Evolutionary conservation across 2,888 invertebrate genomes (phyloP), one percentile per base, ranked within the genome.

Genomic region (Rhodophaea formosa): DNA sequence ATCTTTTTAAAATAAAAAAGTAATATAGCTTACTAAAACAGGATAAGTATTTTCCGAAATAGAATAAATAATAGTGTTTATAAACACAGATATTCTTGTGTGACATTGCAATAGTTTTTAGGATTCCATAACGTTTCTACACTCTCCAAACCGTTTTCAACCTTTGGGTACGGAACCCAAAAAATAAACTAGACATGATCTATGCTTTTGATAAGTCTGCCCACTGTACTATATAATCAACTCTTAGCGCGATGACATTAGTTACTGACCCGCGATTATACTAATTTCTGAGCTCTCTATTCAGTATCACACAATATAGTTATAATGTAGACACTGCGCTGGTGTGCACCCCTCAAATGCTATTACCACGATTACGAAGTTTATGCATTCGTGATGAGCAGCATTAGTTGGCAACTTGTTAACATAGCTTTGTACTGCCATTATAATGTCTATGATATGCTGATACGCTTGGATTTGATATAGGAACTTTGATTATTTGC

Each of bases 331-430:
- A 12, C 7, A 7, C 7, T 7, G 10, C 32, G 32, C 10, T 53
- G 29, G 51, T 10, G 16, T 16, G 32, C 51, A n/a, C 49, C 49
- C 51, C 17, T 17, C 14, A 30, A 51, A 51, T 17, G 51, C 51
- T 51, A 32, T 51, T 51, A 51, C 35, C 35, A 51, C 51, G 35
- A 51, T 54, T 68, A 60, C 64, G 59, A 79, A 84, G 80, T 87
- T 84, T 79, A 79, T 82, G 86, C 86, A 84, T 86, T 77, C 79
- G 68, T 75, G 79, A 88, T 87, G 83, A 84, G 75, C 71, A 67
- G 75, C 82, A 85, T 84, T 84, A 86, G 84, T 84, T 82, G 68
- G 61, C 69, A 75, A 76, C 75, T 79, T 74, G 74, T 80, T 78
- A 72, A 75, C 80, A 80, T 82, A 79, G 69, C 84, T 84, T 83